Evolutionary conservation across 1,140 invertebrate species (phyloP), one percentile per base, ranked within the genome.

Genomic region (Chymomyza costata): DNA sequence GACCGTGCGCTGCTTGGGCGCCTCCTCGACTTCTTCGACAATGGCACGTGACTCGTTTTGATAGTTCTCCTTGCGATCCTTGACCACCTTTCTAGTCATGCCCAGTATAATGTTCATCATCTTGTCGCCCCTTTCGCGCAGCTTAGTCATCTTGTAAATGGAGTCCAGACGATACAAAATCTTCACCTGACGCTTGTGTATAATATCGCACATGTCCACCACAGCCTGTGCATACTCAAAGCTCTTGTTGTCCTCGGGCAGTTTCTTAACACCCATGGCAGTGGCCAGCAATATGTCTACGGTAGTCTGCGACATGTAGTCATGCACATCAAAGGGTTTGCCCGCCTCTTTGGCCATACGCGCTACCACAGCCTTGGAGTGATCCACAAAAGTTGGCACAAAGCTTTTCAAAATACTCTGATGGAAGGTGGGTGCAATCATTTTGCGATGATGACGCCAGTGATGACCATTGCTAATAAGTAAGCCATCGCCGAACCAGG

Each of bases 401-500:
- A 98, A 98, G 15, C 94, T 92, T 78, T 97, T 94, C 1, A 98
- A 86, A 34, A 98, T 94, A 55, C 93, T 94, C 68, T 96, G 91
- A 83, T 98, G 96, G 86, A 98, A 98, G 0, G 96, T 93, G 0
- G 97, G 97, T 0, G 95, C 96, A 37, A 98, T 92, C 71, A 97
- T 89, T 86, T 96, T 97, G 10, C 96, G 88, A 63, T 96, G 91
- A 0, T 87, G 89, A 10, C 90, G 88, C 96, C 96, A 97, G 87
- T 96, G 95, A 34, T 91, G 89, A 16, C 94, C 92, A 15, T 89
- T 90, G 47, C 92, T 94, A 14, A 95, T 95, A 1, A 97, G 87
- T 2, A 97, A 86, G 43, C 95, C 95, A 64, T 95, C 90, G 8
- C 95, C 95, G 31, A 97, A 89, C 95, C 95, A 97, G 0, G 94